Conservation (phyloP, 2,797 vertebrate genomes). For the Dipus sagitta region DNA sequence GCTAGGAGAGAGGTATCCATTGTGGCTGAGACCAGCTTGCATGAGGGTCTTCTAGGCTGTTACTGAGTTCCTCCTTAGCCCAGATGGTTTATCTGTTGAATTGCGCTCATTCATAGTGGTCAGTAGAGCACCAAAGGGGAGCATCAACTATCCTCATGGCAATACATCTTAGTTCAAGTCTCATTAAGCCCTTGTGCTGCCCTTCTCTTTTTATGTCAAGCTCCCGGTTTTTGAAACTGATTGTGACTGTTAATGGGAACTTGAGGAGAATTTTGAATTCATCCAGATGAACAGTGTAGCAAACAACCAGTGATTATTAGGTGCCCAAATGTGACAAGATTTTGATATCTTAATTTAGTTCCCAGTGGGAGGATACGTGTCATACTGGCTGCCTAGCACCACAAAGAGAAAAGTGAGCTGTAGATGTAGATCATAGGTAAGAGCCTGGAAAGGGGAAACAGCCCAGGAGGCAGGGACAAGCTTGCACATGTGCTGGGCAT, state of each 20-base stretch:
- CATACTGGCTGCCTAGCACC: constrained; percentile 62
- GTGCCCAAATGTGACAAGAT: constrained; percentile 81
- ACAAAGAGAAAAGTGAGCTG: constrained; percentile 53
- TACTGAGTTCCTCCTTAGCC: accelerated
- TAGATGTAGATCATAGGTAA: constrained; percentile 48
- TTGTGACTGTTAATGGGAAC: constrained; percentile 50
- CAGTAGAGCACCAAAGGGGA: background rate
- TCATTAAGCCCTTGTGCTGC: background rate
- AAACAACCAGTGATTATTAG: constrained; percentile 79
- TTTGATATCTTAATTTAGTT: constrained; percentile 84
- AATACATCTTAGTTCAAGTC: background rate
- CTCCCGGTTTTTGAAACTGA: background rate
- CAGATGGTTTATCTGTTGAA: background rate
- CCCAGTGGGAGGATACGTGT: constrained; percentile 77
- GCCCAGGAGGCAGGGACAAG: background rate
- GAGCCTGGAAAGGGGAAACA: background rate
- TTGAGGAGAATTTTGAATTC: constrained; percentile 71
- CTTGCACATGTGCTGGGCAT: background rate
- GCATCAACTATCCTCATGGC: background rate
- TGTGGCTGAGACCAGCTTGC: accelerated
- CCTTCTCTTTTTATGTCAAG: background rate
- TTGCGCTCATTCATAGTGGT: background rate
- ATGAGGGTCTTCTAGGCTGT: background rate
- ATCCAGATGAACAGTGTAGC: constrained; percentile 74
- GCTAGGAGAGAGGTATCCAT: background rate